Evolutionary conservation across 1,140 invertebrate species (phyloP).

Genomic region (Thrips palmi): DNA sequence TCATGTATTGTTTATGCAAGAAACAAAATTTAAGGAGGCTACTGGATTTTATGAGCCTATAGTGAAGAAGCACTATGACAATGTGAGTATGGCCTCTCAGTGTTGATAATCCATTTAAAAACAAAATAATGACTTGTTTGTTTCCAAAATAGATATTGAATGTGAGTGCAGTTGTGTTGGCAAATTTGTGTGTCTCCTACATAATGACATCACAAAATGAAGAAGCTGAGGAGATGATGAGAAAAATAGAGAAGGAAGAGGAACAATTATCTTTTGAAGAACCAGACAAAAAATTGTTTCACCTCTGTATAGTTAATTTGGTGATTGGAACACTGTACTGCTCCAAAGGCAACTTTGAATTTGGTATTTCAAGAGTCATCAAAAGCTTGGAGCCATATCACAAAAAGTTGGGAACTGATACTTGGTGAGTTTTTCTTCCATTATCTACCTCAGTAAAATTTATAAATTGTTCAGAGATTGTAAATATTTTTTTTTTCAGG

Average conservation of each 20-base stretch:
- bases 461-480: neutral
- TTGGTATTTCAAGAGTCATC: conserved; percentile 93
- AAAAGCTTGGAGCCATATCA: conserved; percentile 91
- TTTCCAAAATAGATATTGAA: conserved; percentile 75
- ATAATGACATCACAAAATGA: conserved; percentile 99
- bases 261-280: conserved; percentile 83
- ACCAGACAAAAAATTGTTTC: conserved; percentile 87
- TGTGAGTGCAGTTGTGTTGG: conserved; percentile 90
- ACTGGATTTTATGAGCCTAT: conserved; percentile 97
- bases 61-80: conserved; percentile 90
- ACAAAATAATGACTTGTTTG: conserved; percentile 12
- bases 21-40: conserved; percentile 96
- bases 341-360: conserved; percentile 98
- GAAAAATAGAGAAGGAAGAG: conserved; percentile 97
- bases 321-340: conserved; percentile 98
- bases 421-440: conserved; percentile 40
- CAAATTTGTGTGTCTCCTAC: conserved; percentile 96
- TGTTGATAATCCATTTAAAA: conserved; percentile 2
- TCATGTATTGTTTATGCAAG: conserved; percentile 98
- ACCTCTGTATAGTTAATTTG: conserved; percentile 96
- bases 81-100: conserved; percentile 32
- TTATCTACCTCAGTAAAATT: neutral
- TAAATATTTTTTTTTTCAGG: conserved; percentile 18
- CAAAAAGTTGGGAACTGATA: conserved; percentile 88
- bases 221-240: conserved; percentile 97